phyloP scores from a whole-genome alignment of 2,113 vertebrate species.

The Montifringilla adamsi region DNA sequence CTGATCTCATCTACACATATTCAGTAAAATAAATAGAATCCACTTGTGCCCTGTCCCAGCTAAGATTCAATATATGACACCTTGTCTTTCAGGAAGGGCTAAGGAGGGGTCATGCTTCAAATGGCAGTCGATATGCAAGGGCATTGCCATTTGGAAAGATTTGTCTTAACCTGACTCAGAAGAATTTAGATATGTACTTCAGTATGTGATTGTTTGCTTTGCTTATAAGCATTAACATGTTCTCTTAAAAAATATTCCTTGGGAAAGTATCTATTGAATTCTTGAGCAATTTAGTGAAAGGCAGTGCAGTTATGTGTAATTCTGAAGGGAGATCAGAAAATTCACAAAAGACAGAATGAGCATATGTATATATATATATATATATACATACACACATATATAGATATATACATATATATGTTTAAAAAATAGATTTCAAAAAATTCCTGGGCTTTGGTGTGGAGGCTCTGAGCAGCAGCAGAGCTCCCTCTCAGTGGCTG shows the following conservation, averaged over 20 bases:
- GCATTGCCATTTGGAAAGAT: background rate
- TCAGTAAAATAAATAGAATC: background rate
- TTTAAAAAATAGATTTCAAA: slow-evolving; percentile 24
- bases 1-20: background rate
- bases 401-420: fast-evolving
- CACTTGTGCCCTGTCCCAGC: background rate
- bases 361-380: background rate
- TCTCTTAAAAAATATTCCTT: background rate
- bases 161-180: background rate
- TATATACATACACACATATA: background rate
- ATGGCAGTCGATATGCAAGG: background rate
- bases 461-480: background rate
- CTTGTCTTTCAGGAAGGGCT: background rate
- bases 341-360: background rate
- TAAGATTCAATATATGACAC: background rate
- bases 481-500: background rate
- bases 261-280: background rate
- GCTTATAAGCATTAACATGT: background rate
- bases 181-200: background rate
- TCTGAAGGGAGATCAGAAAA: background rate
- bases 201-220: background rate
- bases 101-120: background rate
- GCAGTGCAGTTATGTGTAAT: background rate
- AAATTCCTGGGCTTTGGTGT: background rate
- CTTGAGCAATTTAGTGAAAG: background rate